phyloP scores from a whole-genome alignment of 2,797 vertebrate species.

The Danio aesculapii region DNA sequence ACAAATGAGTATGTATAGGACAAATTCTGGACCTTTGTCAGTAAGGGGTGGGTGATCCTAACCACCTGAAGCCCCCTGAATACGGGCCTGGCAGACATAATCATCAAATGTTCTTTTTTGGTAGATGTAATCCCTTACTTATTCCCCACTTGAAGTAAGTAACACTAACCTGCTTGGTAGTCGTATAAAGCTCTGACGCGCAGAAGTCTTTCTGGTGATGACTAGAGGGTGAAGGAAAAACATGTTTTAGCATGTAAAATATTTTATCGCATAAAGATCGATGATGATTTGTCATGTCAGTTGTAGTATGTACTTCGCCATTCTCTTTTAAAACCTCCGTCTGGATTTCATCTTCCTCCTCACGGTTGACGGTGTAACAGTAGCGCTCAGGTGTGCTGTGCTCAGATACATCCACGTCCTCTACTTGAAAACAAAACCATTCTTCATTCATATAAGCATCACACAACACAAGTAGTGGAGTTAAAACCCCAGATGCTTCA shows the following conservation, averaged over 20 bases:
- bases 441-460: background rate
- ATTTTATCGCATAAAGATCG: background rate
- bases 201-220: conserved; percentile 70
- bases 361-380: conserved; percentile 54
- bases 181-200: conserved; percentile 81
- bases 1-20: too few species aligned
- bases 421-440: background rate
- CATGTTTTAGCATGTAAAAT: background rate
- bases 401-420: conserved; percentile 47
- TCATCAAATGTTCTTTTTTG: too few species aligned
- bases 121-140: too few species aligned
- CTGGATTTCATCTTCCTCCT: conserved; percentile 38
- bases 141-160: conserved; percentile 51
- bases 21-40: too few species aligned
- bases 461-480: too few species aligned
- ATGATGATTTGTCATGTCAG: background rate
- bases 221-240: conserved; percentile 56
- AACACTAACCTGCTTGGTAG: conserved; percentile 82
- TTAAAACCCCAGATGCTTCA: too few species aligned
- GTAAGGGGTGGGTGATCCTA: too few species aligned
- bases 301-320: conserved; percentile 43
- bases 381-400: conserved; percentile 55
- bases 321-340: conserved; percentile 51
- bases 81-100: too few species aligned
- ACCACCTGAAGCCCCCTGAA: too few species aligned